These are phyloP conservation scores for Antechinus stuartii DNA, from an alignment of 2,113 vertebrate genomes.

Conservation along the genomic window DNA sequence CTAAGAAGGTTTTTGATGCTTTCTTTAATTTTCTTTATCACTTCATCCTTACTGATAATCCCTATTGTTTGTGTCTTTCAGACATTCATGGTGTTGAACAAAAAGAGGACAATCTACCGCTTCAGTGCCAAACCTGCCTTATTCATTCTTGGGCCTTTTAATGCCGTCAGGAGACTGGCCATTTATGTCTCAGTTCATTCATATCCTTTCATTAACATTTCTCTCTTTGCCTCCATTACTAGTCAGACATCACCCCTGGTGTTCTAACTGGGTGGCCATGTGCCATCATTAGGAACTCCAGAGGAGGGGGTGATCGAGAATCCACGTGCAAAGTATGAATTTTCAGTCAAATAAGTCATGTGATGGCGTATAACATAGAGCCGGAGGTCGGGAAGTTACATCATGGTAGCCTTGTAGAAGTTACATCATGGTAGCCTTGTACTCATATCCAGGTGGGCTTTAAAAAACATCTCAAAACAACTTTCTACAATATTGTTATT, in stretches of 20 bases:
- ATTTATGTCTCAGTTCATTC: conserved; percentile 95
- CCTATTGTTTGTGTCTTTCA: conserved; percentile 74
- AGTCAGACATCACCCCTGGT: neutral
- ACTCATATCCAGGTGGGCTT: neutral
- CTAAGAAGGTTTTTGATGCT: neutral
- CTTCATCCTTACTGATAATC: conserved; percentile 15
- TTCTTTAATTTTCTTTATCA: conserved; percentile 21
- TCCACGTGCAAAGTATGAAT: neutral
- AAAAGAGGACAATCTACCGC: conserved; percentile 96
- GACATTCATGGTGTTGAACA: conserved; percentile 98
- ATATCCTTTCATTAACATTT: conserved; percentile 92
- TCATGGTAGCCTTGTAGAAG: too few relatives aligned
- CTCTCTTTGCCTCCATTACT: neutral
- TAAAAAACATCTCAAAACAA: neutral
- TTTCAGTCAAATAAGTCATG: neutral
- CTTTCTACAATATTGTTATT: neutral
- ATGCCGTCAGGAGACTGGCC: conserved; percentile 90
- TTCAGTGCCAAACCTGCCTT: conserved; percentile 96
- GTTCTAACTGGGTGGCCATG: neutral
- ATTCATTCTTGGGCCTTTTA: conserved; percentile 96
- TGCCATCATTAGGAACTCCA: neutral
- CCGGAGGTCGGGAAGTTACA: neutral
- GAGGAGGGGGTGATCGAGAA: neutral
- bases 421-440: neutral
- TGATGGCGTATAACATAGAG: neutral